A percentile compares a stretch with the other conserved stretches of the same genome.
Evolutionary conservation across 1,140 invertebrate genomes (phyloP).

Genomic region (Andrena cerasifolii): DNA sequence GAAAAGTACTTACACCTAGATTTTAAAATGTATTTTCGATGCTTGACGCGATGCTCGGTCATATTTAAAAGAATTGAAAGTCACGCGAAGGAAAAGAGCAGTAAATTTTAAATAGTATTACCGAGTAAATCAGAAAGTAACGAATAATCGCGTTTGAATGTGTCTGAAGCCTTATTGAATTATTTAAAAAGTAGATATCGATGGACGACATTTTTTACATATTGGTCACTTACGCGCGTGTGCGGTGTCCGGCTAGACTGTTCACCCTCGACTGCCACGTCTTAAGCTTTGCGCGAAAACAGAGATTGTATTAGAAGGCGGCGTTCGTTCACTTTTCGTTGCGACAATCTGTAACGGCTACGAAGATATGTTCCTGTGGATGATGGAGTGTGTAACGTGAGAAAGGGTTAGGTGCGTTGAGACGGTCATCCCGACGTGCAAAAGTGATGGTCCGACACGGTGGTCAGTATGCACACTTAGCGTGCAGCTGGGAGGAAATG

Average conservation of each 20-base stretch:
- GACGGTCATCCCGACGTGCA: neutral
- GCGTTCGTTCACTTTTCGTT: conserved; percentile 30
- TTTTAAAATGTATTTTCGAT: conserved; percentile 42
- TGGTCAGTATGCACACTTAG: neutral
- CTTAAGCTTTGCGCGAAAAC: conserved; percentile 35
- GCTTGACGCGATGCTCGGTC: conserved; percentile 38
- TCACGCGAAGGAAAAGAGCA: neutral
- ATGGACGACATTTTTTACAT: conserved; percentile 41
- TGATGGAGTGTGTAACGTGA: conserved; percentile 26
- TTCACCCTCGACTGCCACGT: conserved; percentile 49
- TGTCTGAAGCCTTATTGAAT: conserved; percentile 47
- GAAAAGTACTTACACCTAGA: conserved; percentile 52
- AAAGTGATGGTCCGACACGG: neutral
- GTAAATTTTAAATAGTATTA: conserved; percentile 21
- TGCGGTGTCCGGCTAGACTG: conserved; percentile 39
- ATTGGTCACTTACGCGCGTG: conserved; percentile 41
- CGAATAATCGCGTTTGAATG: conserved; percentile 26
- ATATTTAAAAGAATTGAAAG: conserved; percentile 27
- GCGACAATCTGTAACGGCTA: conserved; percentile 49
- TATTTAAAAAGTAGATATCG: conserved; percentile 42
- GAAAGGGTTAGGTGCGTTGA: conserved; percentile 19
- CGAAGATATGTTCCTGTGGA: conserved; percentile 53
- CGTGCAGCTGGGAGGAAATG: conserved; percentile 2
- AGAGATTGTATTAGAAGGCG: conserved; percentile 26
- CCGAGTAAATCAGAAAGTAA: conserved; percentile 24